These are phyloP conservation scores for Sthenelais limicola DNA, from an alignment of 2,888 invertebrate genomes.

Conservation along the genomic window DNA sequence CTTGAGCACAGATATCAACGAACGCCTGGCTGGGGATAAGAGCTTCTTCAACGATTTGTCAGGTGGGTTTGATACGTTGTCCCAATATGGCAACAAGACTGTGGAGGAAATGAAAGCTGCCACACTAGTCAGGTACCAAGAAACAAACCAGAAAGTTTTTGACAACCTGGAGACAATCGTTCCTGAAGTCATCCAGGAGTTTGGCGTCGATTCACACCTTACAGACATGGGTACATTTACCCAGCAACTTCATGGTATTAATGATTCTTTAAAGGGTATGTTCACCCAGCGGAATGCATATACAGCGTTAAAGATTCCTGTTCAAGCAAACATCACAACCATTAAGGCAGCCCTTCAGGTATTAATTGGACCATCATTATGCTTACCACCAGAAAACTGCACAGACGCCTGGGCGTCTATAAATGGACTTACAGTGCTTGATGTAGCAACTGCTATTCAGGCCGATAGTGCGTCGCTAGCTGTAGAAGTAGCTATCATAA, in stretches of 20 bases:
- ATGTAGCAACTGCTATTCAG: background rate
- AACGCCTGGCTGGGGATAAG: background rate
- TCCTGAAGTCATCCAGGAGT: background rate
- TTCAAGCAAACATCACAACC: no score
- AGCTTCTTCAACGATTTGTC: constrained; percentile 1
- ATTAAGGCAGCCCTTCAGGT: no score
- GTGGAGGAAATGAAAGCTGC: background rate
- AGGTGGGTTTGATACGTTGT: background rate
- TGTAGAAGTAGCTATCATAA: background rate
- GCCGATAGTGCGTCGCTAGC: background rate
- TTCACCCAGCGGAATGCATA: no score
- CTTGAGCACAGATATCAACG: constrained; percentile 16
- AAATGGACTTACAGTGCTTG: background rate
- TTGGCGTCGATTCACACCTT: background rate
- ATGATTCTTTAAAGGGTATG: no score
- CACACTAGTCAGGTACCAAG: background rate
- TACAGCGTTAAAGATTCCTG: no score
- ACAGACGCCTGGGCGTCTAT: background rate
- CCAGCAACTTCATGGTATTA: no score
- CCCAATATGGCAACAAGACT: background rate
- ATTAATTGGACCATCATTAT: no score
- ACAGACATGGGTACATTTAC: background rate
- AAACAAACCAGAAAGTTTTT: background rate
- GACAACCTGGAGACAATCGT: background rate
- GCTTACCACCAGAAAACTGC: no score